A percentile compares a stretch with the other conserved stretches of the same genome.
These are phyloP conservation scores for Dissostichus mawsoni DNA, from an alignment of 2,113 vertebrate species.

Conservation along the genomic window DNA sequence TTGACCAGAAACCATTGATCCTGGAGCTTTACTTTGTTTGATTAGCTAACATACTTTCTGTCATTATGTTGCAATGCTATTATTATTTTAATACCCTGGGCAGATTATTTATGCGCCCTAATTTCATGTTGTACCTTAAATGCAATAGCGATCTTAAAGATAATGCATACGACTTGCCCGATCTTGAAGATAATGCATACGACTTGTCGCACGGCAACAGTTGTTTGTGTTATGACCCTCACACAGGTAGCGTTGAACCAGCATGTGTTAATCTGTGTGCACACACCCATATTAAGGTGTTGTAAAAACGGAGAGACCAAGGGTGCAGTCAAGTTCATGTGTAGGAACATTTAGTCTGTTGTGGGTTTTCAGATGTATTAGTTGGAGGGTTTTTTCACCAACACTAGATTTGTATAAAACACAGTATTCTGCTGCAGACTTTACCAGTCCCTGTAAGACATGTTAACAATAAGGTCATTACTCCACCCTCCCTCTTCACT, in stretches of 20 bases:
- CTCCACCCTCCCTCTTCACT: slow-evolving; percentile 13
- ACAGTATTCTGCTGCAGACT: background rate
- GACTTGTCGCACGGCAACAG: background rate
- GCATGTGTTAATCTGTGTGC: background rate
- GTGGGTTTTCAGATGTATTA: background rate
- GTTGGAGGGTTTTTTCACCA: background rate
- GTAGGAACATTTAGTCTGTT: background rate
- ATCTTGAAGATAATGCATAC: background rate
- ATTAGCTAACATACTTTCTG: background rate
- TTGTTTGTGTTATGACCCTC: background rate
- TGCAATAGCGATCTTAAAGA: background rate
- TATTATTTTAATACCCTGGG: background rate
- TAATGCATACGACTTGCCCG: too few species aligned
- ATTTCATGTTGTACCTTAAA: background rate
- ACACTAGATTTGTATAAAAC: background rate
- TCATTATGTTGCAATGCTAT: background rate
- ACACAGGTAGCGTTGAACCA: background rate
- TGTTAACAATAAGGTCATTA: slow-evolving; percentile 6
- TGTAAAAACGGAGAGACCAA: background rate
- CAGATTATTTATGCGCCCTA: background rate
- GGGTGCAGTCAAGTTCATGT: background rate
- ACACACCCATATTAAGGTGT: background rate
- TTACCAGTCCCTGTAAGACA: background rate
- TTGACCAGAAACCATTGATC: background rate
- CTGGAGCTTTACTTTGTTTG: background rate